Base-by-base conservation (phyloP, 1,140 invertebrate genomes). In the Drepana arcuata region DNA sequence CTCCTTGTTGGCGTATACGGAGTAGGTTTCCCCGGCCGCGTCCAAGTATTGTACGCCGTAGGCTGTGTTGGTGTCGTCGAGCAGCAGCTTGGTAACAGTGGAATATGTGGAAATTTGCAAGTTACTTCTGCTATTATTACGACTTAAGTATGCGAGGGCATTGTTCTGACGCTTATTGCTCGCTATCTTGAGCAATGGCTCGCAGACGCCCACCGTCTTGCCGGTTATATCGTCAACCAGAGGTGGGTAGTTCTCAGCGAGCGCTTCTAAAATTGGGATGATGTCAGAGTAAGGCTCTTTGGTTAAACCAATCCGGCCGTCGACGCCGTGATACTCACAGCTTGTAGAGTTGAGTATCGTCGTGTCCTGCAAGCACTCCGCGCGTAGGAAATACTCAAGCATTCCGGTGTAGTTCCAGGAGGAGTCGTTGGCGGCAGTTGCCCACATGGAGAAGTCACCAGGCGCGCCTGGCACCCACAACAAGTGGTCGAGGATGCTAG, bases 391-490 rank as follows among this genome's bases (percentile, higher is more conserved):
- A 10, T 26, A 26, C 2, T 4, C 2, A 26, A 26, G 4, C 4
- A 26, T 4, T 26, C n/a, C n/a, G 6, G 6, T 10, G n/a, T 26
- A 26, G 24, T 10, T 10, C 24, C 24, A 26, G 2, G 24, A 4
- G 6, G 90, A 69, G 44, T 37, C 29, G 46, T 93, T 93, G 0
- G 28, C 85, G 40, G 26, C 39, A 35, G 45, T 50, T 71, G 58
- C 65, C 91, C 92, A 93, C 6, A 81, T 47, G 55, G 93, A 88
- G 51, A 89, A 93, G 57, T 93, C 92, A 11, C 67, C 47, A 13
- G 82, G 84, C 69, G 92, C 90, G 1, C 91, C 92, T 34, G 91
- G 74, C 0, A 90, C 88, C 59, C 92, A 91, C n/a, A 91, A 87
- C 90, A 93, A 91, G 30, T 89, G 90, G 67, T 93, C 92, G 2